A percentile compares a stretch with the other conserved stretches of the same genome.
phyloP scores from a whole-genome alignment of 2,113 vertebrate species.

The Silurus asotus region DNA sequence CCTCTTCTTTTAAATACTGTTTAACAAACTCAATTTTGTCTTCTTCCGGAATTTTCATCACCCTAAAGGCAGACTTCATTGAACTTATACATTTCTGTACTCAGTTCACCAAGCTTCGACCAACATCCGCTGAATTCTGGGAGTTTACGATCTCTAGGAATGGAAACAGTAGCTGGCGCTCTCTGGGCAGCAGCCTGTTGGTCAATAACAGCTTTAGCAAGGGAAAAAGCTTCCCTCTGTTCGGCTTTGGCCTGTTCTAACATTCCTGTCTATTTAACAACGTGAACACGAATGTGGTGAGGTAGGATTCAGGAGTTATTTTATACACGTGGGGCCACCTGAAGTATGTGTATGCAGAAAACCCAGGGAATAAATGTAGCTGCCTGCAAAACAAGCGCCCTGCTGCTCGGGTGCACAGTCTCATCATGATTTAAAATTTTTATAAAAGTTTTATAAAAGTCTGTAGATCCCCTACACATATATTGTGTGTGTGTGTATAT shows the following conservation, averaged over 20 bases:
- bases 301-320: no score
- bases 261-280: not conserved
- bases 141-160: not conserved
- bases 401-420: no score
- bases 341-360: no score
- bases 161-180: not conserved
- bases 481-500: no score
- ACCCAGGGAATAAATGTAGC: no score
- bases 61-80: not conserved
- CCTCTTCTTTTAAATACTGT: not conserved
- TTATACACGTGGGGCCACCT: no score
- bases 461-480: no score
- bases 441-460: no score
- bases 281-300: not conserved
- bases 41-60: not conserved
- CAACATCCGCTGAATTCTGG: not conserved
- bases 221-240: not conserved
- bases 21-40: not conserved
- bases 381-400: no score
- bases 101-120: not conserved
- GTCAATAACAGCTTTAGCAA: not conserved
- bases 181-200: not conserved
- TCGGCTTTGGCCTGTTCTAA: not conserved
- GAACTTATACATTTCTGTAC: not conserved
- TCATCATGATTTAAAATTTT: no score